Evolutionary conservation across 2,113 vertebrate genomes (phyloP), one percentile per base, ranked within the genome.

Genomic region (Numenius arquata): DNA sequence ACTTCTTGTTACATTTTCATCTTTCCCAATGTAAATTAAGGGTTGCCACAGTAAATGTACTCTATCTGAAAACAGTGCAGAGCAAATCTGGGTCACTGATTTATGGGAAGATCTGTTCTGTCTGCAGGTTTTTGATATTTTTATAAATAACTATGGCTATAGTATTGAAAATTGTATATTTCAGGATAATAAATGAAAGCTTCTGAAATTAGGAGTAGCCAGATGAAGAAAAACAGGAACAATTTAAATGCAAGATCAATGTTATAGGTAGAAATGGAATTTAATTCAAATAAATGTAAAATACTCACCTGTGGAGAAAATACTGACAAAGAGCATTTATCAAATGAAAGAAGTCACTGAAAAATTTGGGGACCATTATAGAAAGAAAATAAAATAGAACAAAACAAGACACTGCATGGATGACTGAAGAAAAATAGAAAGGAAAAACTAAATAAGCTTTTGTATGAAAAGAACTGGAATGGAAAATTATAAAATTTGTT

Each of bases 231-330:
- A 84, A 95, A 13, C 56, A 66, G 47, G 72, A 82, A 52, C 47
- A 48, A 77, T 87, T 87, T 88, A 70, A 90, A 88, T 41, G 18
- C 4, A 50, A 73, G 79, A 48, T 73, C 53, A 73, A 25, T 79
- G 59, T 5, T 71, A 48, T 10, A 73, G 48, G 36, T 56, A 53
- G 70, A 90, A 92, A 76, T 65, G 15, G 47, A 8, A 65, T 34
- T 29, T 85, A 86, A 96, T 81, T 89, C 86, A 75, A 81, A 84
- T 84, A 63, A 96, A 96, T 66, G 21, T 76, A 34, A 91, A 91
- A 89, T 77, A 66, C 32, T 78, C 58, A 65, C 17, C 67, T 41
- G 59, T 26, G 52, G 22, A 93, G 19, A 40, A 88, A 81, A 87
- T 45, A 65, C 26, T 61, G 47, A 36, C 68, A 66, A 77, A 81